Evolutionary conservation across 2,888 invertebrate genomes (phyloP).

Genomic region (Epirrhoe tristata): DNA sequence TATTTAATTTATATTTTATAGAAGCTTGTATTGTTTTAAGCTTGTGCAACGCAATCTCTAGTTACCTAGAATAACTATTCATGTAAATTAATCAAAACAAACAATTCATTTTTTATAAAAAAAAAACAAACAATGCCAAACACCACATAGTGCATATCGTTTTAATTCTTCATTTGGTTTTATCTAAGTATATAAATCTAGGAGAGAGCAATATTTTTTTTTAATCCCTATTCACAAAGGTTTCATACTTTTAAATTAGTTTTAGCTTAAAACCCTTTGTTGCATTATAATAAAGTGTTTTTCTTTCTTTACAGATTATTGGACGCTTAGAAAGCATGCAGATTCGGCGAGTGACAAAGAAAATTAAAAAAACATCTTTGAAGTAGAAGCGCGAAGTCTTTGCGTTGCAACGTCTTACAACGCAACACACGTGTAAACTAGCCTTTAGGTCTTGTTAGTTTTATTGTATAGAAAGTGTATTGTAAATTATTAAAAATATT

Average conservation of each 20-base stretch:
- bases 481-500: constrained; percentile 40
- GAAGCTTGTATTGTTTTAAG: too few species aligned
- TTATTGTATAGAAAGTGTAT: constrained; percentile 20
- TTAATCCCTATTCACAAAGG: not conserved
- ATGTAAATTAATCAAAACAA: too few species aligned
- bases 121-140: too few species aligned
- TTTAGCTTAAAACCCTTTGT: not conserved
- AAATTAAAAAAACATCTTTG: constrained; percentile 77
- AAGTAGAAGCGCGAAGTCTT: constrained; percentile 2
- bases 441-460: constrained; percentile 17
- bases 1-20: not conserved
- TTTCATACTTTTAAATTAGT: not conserved
- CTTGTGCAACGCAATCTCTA: too few species aligned
- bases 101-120: too few species aligned
- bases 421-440: constrained; percentile 14
- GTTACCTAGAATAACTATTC: too few species aligned
- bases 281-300: constrained; percentile 16
- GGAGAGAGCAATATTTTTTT: not conserved
- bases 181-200: not conserved
- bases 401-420: constrained; percentile 3
- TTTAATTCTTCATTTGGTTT: not conserved
- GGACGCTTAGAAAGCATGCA: constrained; percentile 79
- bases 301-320: constrained; percentile 80
- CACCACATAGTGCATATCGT: not conserved
- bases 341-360: constrained; percentile 79